Percentiles rank a stretch among this genome's conserved stretches.
Conservation (phyloP, 30 jellyfish, hydroid and myxozoan species). For the Aurelia aurita region DNA sequence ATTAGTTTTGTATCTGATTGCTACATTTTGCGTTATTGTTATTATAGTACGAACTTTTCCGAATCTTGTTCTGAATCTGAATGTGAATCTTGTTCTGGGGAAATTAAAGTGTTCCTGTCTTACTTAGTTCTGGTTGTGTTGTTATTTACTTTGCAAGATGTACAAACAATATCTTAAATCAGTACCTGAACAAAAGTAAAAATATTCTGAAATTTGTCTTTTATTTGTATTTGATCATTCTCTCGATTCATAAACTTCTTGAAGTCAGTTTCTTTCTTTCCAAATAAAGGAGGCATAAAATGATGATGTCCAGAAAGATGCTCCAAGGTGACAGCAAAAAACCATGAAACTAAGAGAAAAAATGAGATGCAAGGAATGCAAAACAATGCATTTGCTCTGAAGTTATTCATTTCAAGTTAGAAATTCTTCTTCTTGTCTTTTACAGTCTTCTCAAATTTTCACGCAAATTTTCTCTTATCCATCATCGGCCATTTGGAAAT, state of each 20-base stretch:
- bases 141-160: background rate
- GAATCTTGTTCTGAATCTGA: no score
- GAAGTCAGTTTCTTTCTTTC: background rate
- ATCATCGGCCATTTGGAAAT: background rate
- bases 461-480: background rate
- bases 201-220: constrained; percentile 7
- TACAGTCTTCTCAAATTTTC: background rate
- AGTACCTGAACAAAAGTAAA: constrained; percentile 61
- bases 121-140: no score
- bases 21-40: no score
- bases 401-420: background rate
- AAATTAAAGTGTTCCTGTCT: no score
- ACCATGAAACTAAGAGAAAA: constrained; percentile 5
- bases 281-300: background rate
- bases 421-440: no score
- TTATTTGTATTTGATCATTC: constrained; percentile 20
- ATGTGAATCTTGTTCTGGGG: no score
- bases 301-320: constrained; percentile 37
- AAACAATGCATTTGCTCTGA: background rate
- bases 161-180: no score
- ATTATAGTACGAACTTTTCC: no score
- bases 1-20: no score
- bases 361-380: constrained; percentile 20
- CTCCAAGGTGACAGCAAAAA: constrained; percentile 29
- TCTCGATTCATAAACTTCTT: background rate